These are phyloP conservation scores for Cottus gobio DNA, from an alignment of 2,113 vertebrate genomes.

Conservation along the genomic window DNA sequence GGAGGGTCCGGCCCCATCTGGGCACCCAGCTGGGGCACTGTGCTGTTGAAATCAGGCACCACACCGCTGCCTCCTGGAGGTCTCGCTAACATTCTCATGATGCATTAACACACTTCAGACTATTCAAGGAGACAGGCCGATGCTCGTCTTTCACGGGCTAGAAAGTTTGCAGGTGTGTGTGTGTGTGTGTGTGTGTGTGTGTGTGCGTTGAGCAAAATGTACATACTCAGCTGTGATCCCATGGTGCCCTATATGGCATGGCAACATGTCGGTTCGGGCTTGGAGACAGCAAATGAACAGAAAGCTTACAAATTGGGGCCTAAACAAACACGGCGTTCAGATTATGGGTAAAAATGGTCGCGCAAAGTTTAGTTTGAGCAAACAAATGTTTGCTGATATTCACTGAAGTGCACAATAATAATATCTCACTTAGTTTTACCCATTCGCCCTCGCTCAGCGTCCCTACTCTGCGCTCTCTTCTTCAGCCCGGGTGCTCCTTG, in stretches of 20 bases:
- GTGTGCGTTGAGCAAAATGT: not conserved
- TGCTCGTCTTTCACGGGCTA: not conserved
- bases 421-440: not conserved
- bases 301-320: not conserved
- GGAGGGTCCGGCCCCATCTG: constrained; percentile 32
- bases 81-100: not conserved
- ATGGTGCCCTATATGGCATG: not conserved
- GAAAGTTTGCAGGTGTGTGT: not conserved
- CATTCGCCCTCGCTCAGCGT: not conserved
- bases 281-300: not conserved
- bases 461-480: not conserved
- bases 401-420: not conserved
- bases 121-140: not conserved
- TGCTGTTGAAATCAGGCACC: constrained; percentile 19
- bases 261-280: not conserved
- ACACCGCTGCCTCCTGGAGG: not conserved
- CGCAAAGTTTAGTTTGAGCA: not conserved
- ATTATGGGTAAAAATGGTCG: not conserved
- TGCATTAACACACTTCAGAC: not conserved
- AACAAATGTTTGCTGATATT: not conserved
- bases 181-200: too few relatives aligned
- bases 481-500: not conserved
- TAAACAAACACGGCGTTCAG: not conserved
- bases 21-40: constrained; percentile 48
- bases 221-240: not conserved